A percentile compares a stretch with the other conserved stretches of the same genome.
Conservation (phyloP, 1,140 invertebrate genomes). For the Pogonomyrmex californicus region DNA sequence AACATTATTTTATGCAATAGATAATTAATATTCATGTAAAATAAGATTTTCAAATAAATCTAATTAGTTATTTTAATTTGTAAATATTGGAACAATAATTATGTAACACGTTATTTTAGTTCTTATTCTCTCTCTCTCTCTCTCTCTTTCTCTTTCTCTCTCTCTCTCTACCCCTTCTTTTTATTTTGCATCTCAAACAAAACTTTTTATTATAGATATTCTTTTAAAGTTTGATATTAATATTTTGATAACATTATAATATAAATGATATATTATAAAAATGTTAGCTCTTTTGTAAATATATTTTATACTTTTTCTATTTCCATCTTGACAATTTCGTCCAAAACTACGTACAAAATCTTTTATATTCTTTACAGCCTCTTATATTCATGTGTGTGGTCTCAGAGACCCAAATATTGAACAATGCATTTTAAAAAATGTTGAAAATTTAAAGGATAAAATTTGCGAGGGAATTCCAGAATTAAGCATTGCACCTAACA, state of each 20-base stretch:
- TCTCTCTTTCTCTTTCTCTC: too few species aligned
- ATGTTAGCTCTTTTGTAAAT: background rate
- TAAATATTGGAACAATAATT: background rate
- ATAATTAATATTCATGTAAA: too few species aligned
- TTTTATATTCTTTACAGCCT: background rate
- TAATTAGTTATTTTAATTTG: too few species aligned
- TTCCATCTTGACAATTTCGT: background rate
- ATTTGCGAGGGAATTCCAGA: slow-evolving; percentile 89
- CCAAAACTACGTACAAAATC: background rate
- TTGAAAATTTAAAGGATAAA: slow-evolving; percentile 86
- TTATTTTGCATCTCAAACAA: too few species aligned
- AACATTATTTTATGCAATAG: background rate
- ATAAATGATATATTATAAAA: background rate
- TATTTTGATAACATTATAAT: background rate
- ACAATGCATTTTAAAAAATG: slow-evolving; percentile 88
- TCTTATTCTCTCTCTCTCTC: too few species aligned
- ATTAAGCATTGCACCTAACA: slow-evolving; percentile 88
- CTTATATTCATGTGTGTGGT: slow-evolving; percentile 90
- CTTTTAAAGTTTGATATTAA: background rate
- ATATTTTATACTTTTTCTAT: background rate
- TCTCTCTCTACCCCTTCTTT: too few species aligned
- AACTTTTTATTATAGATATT: too few species aligned
- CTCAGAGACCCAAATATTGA: slow-evolving; percentile 88
- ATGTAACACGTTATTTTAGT: background rate
- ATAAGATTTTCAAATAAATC: too few species aligned